Base-by-base conservation (phyloP, 2,888 invertebrate genomes). In the Parelbella ahira region DNA sequence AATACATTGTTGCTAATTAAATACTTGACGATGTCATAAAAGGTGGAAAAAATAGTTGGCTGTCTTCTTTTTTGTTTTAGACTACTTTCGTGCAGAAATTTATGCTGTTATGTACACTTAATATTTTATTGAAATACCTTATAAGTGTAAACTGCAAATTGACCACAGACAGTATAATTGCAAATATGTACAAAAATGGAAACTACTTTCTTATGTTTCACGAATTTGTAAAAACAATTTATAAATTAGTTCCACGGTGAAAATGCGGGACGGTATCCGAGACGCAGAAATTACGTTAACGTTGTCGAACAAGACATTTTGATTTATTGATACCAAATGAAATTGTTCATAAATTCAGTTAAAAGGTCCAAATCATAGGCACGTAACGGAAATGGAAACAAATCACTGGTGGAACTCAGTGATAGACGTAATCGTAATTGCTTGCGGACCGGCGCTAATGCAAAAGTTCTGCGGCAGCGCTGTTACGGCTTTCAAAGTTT, bases 1-100 rank as follows among this genome's bases (percentile, higher is more conserved):
- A n/a, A n/a, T n/a, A 84, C 83, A 77, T 63, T 82, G 83, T 86
- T 79, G 82, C 50, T 71, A 79, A 78, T 76, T 72, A 75, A 74
- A 63, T 58, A 60, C 63, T 63, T 25, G 20, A 8, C 38, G 10
- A 15, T 33, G 12, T 36, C 23, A 29, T 42, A 42, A 42, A 34
- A 36, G 28, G 28, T 12, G 23, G 10, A 42, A 12, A 20, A 29
- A 34, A 29, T 18, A 13, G 23, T 36, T 29, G 8, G n/a, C 6
- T 8, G 23, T 2, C 23, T 4, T 34, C 25, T 3, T 33, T 33
- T 41, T 19, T 33, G 10, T 41, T 33, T 34, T 25, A 9, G n/a
- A n/a, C 23, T 23, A 23, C 9, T 23, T 9, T 23, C 23, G 4
- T 2, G 19, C 5, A 4, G 9, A n/a, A n/a, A n/a, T n/a, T n/a